Evolutionary conservation across 1,140 invertebrate species (phyloP).

Genomic region (Neodiprion fabricii): DNA sequence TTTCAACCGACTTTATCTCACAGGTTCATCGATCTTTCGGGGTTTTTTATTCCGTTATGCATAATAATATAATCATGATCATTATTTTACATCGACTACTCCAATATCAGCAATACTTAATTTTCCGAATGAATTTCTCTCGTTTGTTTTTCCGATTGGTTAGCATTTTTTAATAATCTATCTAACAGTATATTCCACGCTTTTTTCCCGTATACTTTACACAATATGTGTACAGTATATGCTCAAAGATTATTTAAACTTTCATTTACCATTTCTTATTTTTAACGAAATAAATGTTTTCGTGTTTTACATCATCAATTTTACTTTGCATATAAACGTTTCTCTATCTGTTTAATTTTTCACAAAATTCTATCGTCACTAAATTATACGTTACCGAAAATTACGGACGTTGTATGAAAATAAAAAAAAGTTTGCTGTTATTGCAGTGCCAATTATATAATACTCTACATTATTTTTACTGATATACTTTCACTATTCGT

Average conservation of each 20-base stretch:
- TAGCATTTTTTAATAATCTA: no score
- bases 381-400: background rate
- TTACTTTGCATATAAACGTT: background rate
- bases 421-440: background rate
- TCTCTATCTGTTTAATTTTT: background rate
- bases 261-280: no score
- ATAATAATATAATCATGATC: background rate
- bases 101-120: background rate
- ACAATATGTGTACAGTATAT: no score
- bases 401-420: background rate
- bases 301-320: background rate
- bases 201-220: no score
- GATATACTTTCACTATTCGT: background rate
- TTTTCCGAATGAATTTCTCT: background rate
- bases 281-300: no score
- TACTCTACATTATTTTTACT: no score
- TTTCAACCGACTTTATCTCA: no score
- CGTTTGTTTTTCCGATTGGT: background rate
- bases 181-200: no score
- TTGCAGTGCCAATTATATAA: background rate
- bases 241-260: no score
- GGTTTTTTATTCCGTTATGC: background rate
- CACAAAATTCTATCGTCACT: background rate
- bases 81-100: background rate
- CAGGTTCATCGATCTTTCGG: background rate